Percentiles rank a stretch among this genome's conserved stretches.
These are phyloP conservation scores for Digitonthophagus gazella DNA, from an alignment of 2,888 invertebrate genomes.

Conservation along the genomic window DNA sequence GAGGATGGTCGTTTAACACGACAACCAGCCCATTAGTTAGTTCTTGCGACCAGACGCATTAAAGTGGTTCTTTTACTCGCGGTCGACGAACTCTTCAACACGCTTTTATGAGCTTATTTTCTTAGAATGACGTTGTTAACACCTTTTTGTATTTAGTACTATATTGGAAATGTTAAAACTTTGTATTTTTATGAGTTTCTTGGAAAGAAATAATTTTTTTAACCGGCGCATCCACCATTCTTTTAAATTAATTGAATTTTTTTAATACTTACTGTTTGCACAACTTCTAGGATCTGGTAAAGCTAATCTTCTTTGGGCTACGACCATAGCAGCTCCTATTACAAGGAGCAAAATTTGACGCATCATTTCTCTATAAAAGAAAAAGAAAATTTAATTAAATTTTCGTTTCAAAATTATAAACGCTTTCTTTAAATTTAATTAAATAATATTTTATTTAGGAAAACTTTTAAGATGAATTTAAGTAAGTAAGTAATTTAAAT, in stretches of 20 bases:
- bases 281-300: constrained; percentile 88
- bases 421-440: no score
- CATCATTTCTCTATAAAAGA: constrained; percentile 39
- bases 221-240: neutral
- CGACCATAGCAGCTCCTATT: constrained; percentile 63
- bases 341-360: constrained; percentile 60
- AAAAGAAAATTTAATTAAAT: neutral
- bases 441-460: no score
- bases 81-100: neutral
- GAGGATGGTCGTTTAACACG: neutral
- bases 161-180: no score
- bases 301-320: constrained; percentile 81
- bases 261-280: constrained; percentile 72
- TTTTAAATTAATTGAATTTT: neutral
- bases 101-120: neutral
- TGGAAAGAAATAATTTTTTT: no score
- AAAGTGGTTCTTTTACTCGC: neutral
- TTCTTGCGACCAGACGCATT: neutral
- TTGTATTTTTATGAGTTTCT: no score
- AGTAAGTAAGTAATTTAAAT: neutral
- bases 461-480: no score
- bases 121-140: neutral
- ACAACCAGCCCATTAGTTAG: neutral
- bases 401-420: neutral
- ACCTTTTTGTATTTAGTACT: neutral